A percentile compares a stretch with the other conserved stretches of the same genome.
These are phyloP conservation scores for Delphinus delphis DNA, from an alignment of 2,113 vertebrate species.

Conservation along the genomic window DNA sequence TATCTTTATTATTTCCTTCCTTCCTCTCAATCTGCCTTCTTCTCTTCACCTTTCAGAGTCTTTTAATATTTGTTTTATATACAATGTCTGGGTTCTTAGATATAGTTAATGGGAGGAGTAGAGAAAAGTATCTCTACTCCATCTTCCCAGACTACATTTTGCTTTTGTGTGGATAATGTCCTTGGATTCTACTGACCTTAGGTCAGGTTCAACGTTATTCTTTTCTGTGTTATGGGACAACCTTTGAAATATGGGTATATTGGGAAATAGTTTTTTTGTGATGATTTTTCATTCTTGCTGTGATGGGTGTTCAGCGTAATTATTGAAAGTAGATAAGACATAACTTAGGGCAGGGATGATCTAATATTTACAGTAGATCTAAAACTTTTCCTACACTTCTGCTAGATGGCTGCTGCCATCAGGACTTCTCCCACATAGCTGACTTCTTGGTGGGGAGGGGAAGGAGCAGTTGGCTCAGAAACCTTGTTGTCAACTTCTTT, in stretches of 20 bases:
- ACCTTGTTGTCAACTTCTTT: not conserved
- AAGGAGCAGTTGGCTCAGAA: not conserved
- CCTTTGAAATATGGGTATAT: not conserved
- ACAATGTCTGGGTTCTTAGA: not conserved
- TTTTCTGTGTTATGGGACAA: not conserved
- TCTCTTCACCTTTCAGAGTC: not conserved
- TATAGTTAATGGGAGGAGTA: not conserved
- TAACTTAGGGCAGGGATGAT: not conserved
- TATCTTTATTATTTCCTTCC: not conserved
- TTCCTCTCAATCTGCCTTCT: not conserved
- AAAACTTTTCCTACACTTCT: not conserved
- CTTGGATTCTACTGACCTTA: not conserved
- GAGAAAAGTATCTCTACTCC: not conserved
- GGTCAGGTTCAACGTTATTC: not conserved
- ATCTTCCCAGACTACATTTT: not conserved
- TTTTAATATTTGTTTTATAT: constrained; percentile 16
- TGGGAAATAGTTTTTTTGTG: not conserved
- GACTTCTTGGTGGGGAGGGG: not conserved
- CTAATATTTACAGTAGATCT: not conserved
- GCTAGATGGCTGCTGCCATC: not conserved
- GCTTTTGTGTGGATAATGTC: not conserved
- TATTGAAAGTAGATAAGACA: not conserved
- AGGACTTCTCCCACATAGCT: not conserved
- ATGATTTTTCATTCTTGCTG: not conserved
- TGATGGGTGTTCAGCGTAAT: not conserved